phyloP scores from a whole-genome alignment of 2,888 invertebrate genomes.

The Heliconius ismenius region DNA sequence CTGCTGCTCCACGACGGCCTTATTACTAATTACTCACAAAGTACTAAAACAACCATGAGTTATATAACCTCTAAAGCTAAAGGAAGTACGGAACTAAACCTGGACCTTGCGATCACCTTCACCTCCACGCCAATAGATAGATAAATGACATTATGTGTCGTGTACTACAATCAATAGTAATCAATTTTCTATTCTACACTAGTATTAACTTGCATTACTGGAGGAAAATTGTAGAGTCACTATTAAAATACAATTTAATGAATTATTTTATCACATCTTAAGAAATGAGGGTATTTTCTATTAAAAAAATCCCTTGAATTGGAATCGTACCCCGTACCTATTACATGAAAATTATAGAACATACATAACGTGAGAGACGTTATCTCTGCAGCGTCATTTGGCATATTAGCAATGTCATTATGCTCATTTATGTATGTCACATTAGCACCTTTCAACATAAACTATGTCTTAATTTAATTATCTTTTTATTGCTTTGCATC shows the following conservation, averaged over 20 bases:
- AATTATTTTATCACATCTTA: no score
- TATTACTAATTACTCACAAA: neutral
- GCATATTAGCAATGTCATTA: neutral
- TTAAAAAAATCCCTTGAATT: no score
- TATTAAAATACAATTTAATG: neutral
- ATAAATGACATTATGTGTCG: conserved; percentile 40
- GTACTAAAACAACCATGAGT: conserved; percentile 16
- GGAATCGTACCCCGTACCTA: no score
- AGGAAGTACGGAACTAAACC: conserved; percentile 50
- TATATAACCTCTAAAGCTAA: conserved; percentile 39
- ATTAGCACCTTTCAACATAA: neutral
- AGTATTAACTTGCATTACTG: neutral
- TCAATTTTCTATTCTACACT: conserved; percentile 15
- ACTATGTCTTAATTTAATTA: neutral
- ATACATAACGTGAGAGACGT: no score
- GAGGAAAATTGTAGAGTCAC: conserved; percentile 1
- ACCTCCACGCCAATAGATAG: conserved; percentile 34
- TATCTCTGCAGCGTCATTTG: neutral
- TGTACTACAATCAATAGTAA: conserved; percentile 25
- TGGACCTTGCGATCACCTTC: conserved; percentile 45
- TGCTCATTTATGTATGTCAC: neutral
- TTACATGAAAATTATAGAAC: no score
- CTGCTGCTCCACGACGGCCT: no score
- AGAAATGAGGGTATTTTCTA: no score
- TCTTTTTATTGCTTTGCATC: neutral